Base-by-base conservation (phyloP, 2,888 invertebrate species). In the Callyntrura guangdongensis region DNA sequence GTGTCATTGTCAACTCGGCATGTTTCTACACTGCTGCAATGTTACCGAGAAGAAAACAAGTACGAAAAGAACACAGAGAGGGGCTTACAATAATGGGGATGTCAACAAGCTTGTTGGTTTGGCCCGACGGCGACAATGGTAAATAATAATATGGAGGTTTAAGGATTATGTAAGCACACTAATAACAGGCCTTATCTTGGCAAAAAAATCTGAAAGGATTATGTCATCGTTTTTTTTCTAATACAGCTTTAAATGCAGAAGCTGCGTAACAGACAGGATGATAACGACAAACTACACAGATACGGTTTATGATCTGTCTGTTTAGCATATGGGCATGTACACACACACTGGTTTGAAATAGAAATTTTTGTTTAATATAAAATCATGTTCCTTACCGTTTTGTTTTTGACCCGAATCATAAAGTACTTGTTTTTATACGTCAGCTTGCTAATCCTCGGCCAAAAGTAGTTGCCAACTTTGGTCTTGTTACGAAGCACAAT, bases 391-490 rank as follows among this genome's bases (percentile, higher is more conserved):
- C 97, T 97, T 96, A 98, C 98, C 96, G 98, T 98, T 96, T 99
- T 99, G 96, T 99, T 99, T 94, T 98, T 97, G 94, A 99, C 99
- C 94, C 98, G 96, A 90, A 99, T 96, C 98, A 99, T 99, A 96
- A 99, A 99, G 96, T 98, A 98, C 95, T 98, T 97, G 94, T 98
- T 98, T 96, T 99, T 99, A 96, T 98, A 98, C 95, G 98, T 98
- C 94, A 99, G 97, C 96, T 99, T 99, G 94, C 98, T 97, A 95
- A 99, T 99, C 94, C 99, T 96, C 93, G 99, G 99, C 99, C 99
- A 99, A 96, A 98, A 99, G 96, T 99, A 99, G 96, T 98, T 99
- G 94, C 98, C 99, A 92, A 99, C 99, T 95, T 99, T 99, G 95
- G 97, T 97, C 96, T 99, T 99, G 95, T 99, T 99, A 94, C 98